A percentile compares a stretch with the other conserved stretches of the same genome.
Conservation (phyloP, 2,113 vertebrate genomes). For the Paralichthys olivaceus region DNA sequence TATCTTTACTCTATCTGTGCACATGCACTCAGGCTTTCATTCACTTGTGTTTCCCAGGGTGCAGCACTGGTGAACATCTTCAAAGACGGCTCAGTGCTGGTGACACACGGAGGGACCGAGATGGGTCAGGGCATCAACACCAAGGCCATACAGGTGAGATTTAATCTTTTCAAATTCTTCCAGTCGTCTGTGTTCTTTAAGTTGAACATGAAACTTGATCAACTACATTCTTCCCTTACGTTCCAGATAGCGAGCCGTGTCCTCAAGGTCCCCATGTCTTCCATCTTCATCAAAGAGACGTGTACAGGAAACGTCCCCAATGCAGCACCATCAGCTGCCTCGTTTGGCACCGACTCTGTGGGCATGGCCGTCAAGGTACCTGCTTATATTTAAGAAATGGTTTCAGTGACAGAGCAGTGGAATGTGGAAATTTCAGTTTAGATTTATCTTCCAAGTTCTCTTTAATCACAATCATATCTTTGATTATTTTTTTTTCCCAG, state of each 20-base stretch:
- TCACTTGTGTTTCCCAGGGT: background rate
- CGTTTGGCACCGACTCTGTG: background rate
- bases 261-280: background rate
- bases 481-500: background rate
- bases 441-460: no score
- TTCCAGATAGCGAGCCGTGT: background rate
- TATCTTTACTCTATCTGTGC: no score
- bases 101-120: slow-evolving; percentile 23
- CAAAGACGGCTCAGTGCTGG: slow-evolving; percentile 26
- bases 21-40: background rate
- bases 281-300: slow-evolving; percentile 30
- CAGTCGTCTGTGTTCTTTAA: background rate
- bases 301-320: slow-evolving; percentile 35
- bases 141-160: slow-evolving; percentile 16
- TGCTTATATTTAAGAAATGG: background rate
- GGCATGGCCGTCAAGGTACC: slow-evolving; percentile 1
- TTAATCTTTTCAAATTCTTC: background rate
- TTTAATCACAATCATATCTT: no score
- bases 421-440: background rate
- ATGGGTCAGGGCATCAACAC: slow-evolving; percentile 41
- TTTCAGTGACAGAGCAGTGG: background rate
- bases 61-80: slow-evolving; percentile 30
- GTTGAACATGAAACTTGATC: background rate
- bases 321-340: background rate
- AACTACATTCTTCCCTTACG: background rate